A percentile compares a stretch with the other conserved stretches of the same genome.
Conservation (phyloP, 2,113 vertebrate species). For the Sinocyclocheilus anophthalmus region DNA sequence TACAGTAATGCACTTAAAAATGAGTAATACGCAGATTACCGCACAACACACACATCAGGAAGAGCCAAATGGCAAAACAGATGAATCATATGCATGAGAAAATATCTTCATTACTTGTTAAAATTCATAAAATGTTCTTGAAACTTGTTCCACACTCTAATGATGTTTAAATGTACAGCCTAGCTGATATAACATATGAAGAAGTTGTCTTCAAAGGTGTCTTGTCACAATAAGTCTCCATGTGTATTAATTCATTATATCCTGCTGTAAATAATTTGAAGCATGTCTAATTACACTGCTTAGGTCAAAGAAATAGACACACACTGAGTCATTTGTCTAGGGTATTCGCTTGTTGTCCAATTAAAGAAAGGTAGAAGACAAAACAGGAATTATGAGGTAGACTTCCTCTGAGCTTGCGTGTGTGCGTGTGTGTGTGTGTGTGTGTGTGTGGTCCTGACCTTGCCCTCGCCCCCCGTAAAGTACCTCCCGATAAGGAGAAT, state of each 20-base stretch:
- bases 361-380: constrained; percentile 63
- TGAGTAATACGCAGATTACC: constrained; percentile 68
- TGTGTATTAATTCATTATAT: constrained; percentile 71
- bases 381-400: constrained; percentile 68
- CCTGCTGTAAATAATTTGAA: constrained; percentile 68
- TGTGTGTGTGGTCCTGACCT: constrained; percentile 72
- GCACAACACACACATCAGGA: constrained; percentile 43
- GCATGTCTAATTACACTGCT: constrained; percentile 67
- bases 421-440: constrained; percentile 56
- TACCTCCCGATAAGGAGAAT: constrained; percentile 84
- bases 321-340: constrained; percentile 63
- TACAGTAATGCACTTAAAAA: constrained; percentile 71
- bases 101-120: constrained; percentile 39
- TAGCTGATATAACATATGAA: background rate
- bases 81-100: constrained; percentile 28
- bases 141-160: constrained; percentile 36
- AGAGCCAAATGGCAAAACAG: constrained; percentile 39
- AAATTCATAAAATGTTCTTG: constrained; percentile 41
- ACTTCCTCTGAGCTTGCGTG: constrained; percentile 55
- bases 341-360: constrained; percentile 70
- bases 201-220: background rate
- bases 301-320: constrained; percentile 56
- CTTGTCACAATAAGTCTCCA: constrained; percentile 31
- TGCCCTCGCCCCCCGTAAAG: too few species aligned
- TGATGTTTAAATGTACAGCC: constrained; percentile 33